phyloP scores from a whole-genome alignment of 2,113 vertebrate species.

The Anhinga anhinga region DNA sequence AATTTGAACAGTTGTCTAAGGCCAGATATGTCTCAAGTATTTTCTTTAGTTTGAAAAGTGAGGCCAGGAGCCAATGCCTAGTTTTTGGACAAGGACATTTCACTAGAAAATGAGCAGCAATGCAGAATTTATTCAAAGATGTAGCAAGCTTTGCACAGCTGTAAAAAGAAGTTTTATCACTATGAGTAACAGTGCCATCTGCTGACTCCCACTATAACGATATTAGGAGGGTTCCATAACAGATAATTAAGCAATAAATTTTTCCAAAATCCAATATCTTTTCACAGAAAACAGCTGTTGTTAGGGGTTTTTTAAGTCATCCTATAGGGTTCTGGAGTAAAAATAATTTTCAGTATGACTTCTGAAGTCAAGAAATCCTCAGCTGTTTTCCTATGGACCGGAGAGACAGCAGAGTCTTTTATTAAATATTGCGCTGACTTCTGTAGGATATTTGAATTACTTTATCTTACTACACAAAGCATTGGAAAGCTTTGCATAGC shows the following conservation, averaged over 20 bases:
- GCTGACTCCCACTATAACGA: slow-evolving; percentile 45
- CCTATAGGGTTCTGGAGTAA: background rate
- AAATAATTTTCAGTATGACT: background rate
- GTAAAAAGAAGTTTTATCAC: slow-evolving; percentile 49
- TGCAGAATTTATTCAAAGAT: background rate
- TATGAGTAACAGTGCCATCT: slow-evolving; percentile 66
- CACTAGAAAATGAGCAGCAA: slow-evolving; percentile 13
- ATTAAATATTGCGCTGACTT: background rate
- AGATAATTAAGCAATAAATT: slow-evolving; percentile 54
- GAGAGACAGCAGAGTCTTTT: background rate
- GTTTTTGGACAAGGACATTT: slow-evolving; percentile 1
- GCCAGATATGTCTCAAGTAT: background rate
- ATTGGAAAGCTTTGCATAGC: background rate
- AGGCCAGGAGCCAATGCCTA: background rate
- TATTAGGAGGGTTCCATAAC: slow-evolving; percentile 27
- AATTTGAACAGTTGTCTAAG: background rate
- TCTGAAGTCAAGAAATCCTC: background rate
- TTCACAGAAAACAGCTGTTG: background rate
- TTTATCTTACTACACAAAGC: background rate
- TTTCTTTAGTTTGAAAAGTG: background rate
- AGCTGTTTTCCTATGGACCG: background rate
- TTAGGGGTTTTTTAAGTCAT: background rate
- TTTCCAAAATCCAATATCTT: slow-evolving; percentile 30
- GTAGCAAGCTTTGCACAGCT: slow-evolving; percentile 19
- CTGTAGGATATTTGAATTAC: background rate